Base-by-base conservation (phyloP, 2,113 vertebrate genomes). In the Hydrolagus affinis region DNA sequence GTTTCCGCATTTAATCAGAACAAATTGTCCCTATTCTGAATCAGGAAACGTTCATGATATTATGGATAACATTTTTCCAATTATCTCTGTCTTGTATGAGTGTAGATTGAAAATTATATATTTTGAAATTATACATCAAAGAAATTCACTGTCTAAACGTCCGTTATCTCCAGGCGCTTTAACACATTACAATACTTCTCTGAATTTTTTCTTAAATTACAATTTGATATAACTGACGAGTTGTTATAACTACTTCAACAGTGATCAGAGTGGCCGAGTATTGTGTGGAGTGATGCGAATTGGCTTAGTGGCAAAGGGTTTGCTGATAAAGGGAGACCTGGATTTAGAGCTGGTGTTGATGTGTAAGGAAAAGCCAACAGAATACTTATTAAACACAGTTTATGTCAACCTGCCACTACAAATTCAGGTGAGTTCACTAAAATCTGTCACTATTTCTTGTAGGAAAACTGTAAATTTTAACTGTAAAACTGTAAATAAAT, bases 281-380 rank as follows among this genome's bases (percentile, higher is more conserved):
- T 93, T 99, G 89, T 98, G 97, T 90, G 98, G 98, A 7, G 98
- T 99, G 89, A 95, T 99, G 94, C 94, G 98, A 90, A 97, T 99
- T 87, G 98, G 97, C 86, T 93, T 98, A 89, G 98, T 99, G 88
- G 96, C 98, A 86, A 99, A 99, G 93, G 98, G 98, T 86, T 94
- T 99, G 87, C 94, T 99, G 90, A 98, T 99, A 93, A 98, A 98
- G 92, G 97, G 97, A 12, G 98, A 99, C 89, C 96, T 99, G 97
- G 96, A 99, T 89, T 93, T 99, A 92, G 97, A 98, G 91, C 92
- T 99, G 91, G 98, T 99, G 91, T 94, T 99, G 90, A 95, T 99
- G 97, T 99, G 97, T 90, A 93, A 95, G 92, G 96, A 98, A 90
- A 99, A 97, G 87, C 97, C 98, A 90, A 98, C 97, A 85, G 93